phyloP scores from a whole-genome alignment of 2,113 vertebrate species.

The Irena cyanogastra region DNA sequence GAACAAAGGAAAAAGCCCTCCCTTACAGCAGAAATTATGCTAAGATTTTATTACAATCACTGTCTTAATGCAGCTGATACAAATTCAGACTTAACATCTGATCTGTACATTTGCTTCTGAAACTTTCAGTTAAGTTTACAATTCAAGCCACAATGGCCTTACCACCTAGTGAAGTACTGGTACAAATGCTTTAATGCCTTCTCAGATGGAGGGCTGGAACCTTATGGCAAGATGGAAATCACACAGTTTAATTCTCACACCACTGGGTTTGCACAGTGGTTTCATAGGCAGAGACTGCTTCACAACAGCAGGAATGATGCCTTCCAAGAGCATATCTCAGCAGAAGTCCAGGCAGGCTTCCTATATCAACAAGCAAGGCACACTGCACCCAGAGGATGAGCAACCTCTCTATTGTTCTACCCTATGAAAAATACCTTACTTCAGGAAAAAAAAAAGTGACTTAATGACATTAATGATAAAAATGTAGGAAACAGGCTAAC shows the following conservation, averaged over 20 bases:
- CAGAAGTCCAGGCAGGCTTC: neutral
- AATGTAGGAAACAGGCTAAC: neutral
- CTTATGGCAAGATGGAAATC: neutral
- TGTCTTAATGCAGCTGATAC: neutral
- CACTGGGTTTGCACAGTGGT: neutral
- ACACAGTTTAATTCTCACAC: neutral
- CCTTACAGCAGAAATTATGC: neutral
- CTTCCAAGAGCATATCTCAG: neutral
- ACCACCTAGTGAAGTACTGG: neutral
- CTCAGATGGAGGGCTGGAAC: neutral
- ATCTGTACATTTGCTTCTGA: neutral
- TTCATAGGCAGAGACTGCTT: neutral
- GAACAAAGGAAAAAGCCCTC: neutral
- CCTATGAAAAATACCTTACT: neutral
- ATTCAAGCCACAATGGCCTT: neutral
- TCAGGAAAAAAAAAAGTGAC: neutral
- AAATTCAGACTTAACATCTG: neutral
- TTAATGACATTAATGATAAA: neutral
- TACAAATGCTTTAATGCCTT: neutral
- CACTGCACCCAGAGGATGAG: neutral
- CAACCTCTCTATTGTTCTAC: neutral
- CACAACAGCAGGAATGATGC: neutral
- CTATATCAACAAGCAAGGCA: neutral
- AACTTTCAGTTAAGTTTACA: neutral
- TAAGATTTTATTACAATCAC: neutral